Evolutionary conservation across 2,888 invertebrate species (phyloP).

Genomic region (Hydriomena furcata): DNA sequence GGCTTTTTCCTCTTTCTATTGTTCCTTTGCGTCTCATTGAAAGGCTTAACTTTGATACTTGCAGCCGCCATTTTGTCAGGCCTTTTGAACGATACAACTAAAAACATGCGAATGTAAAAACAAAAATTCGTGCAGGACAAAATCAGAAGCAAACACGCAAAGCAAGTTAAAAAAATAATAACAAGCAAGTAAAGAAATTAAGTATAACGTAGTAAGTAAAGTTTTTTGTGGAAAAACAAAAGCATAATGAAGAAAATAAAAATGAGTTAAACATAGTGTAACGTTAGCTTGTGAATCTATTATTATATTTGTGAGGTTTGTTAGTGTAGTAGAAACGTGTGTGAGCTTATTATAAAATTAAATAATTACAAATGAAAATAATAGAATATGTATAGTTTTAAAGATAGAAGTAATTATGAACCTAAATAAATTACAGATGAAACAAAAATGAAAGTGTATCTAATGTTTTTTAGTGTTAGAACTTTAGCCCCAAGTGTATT

Average conservation of each 20-base stretch:
- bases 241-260: background rate
- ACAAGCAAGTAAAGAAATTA: too few species aligned
- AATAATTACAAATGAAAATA: too few species aligned
- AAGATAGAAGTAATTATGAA: background rate
- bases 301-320: background rate
- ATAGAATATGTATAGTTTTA: too few species aligned
- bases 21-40: slow-evolving; percentile 52
- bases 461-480: background rate
- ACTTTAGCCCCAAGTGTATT: slow-evolving; percentile 6
- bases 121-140: slow-evolving; percentile 38
- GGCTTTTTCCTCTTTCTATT: slow-evolving; percentile 90
- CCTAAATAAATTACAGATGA: slow-evolving; percentile 5
- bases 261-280: background rate
- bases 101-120: slow-evolving; percentile 60
- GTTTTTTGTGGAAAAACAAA: background rate
- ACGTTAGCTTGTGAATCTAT: background rate
- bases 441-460: background rate
- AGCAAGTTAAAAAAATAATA: background rate
- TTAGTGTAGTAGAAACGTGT: background rate
- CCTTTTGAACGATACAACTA: slow-evolving; percentile 95
- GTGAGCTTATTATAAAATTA: too few species aligned
- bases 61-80: slow-evolving; percentile 73
- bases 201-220: background rate
- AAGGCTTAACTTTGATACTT: slow-evolving; percentile 50
- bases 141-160: background rate